Evolutionary conservation across 2,888 invertebrate species (phyloP).

Genomic region (Stenodema calcarata): DNA sequence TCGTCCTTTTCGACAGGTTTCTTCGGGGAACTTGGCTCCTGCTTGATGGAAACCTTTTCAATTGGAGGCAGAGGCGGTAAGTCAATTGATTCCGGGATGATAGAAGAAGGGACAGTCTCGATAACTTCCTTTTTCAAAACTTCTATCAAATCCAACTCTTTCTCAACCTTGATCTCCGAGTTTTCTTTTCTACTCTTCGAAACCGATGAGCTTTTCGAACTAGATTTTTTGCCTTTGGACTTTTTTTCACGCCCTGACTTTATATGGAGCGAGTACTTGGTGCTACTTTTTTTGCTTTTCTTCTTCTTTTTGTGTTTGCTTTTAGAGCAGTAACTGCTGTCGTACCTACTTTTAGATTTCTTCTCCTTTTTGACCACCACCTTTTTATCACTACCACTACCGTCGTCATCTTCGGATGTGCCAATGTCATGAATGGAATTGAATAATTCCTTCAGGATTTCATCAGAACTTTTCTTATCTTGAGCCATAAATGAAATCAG

Average conservation of each 20-base stretch:
- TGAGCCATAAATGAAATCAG: neutral
- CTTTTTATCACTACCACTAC: constrained; percentile 5
- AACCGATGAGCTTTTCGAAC: neutral
- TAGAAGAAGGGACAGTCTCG: neutral
- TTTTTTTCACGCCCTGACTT: neutral
- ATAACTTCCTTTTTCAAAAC: constrained; percentile 36
- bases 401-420: neutral
- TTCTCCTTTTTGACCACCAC: constrained; percentile 27
- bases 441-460: constrained; percentile 41
- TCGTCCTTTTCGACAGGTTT: neutral
- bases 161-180: neutral
- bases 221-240: neutral
- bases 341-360: constrained; percentile 28
- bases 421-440: constrained; percentile 37
- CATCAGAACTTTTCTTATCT: constrained; percentile 34
- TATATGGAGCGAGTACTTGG: constrained; percentile 14
- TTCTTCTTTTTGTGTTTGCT: constrained; percentile 40
- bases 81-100: neutral
- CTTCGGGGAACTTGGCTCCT: neutral
- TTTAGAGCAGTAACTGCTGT: constrained; percentile 21
- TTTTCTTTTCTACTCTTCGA: neutral
- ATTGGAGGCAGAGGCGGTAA: neutral
- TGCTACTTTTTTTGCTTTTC: constrained; percentile 31
- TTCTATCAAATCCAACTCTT: constrained; percentile 24
- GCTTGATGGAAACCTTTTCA: neutral